These are phyloP conservation scores for Pollicipes pollicipes DNA, from an alignment of 1,140 invertebrate genomes.

Conservation along the genomic window DNA sequence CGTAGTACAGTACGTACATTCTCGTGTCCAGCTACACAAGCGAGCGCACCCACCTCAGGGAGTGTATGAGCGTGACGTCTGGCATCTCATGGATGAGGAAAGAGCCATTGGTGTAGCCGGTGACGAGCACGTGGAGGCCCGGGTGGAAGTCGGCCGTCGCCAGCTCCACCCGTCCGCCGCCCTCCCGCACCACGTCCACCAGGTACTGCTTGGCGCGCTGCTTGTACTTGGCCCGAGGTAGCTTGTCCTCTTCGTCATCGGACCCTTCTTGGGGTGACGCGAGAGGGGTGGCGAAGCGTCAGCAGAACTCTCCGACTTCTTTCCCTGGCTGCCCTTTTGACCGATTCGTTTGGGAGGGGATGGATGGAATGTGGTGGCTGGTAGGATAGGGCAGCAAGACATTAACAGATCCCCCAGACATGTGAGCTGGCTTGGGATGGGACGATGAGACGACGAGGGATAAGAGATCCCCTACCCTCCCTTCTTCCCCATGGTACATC, in stretches of 20 bases:
- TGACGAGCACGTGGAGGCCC: slow-evolving; percentile 54
- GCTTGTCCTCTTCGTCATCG: slow-evolving; percentile 5
- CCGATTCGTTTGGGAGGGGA: too few species aligned
- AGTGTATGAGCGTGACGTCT: slow-evolving; percentile 78
- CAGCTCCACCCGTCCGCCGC: slow-evolving; percentile 32
- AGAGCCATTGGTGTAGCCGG: slow-evolving; percentile 57
- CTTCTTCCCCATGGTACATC: too few species aligned
- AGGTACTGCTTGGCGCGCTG: slow-evolving; percentile 50
- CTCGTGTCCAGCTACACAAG: too few species aligned
- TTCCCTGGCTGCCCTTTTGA: too few species aligned
- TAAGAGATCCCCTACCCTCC: too few species aligned
- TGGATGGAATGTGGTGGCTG: neutral
- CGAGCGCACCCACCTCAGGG: slow-evolving; percentile 26
- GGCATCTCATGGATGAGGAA: slow-evolving; percentile 88
- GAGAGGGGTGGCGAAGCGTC: neutral
- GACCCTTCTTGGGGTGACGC: neutral
- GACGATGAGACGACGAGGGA: too few species aligned
- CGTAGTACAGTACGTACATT: too few species aligned
- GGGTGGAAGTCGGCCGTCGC: slow-evolving; percentile 64
- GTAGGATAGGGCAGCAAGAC: too few species aligned
- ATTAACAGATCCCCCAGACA: too few species aligned
- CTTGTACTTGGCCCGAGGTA: slow-evolving; percentile 34
- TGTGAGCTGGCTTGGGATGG: too few species aligned
- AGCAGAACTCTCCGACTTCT: neutral
- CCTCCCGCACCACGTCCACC: slow-evolving; percentile 42